Evolutionary conservation across 2,797 vertebrate species (phyloP), one percentile per base, ranked within the genome.

Genomic region (Leucoraja ocellata): DNA sequence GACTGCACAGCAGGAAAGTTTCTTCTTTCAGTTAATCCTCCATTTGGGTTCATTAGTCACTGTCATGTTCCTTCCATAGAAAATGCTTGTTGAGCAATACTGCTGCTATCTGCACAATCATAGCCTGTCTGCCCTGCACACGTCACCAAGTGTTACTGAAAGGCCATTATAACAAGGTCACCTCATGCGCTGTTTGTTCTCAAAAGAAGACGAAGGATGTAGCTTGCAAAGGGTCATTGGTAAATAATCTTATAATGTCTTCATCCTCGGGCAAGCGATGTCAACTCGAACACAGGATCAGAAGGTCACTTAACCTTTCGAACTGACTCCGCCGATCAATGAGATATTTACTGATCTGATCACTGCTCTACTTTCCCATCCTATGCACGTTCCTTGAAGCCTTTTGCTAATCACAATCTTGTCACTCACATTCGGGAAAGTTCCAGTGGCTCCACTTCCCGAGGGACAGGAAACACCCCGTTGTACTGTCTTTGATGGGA

Each of bases 1-100:
- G 86, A 90, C 65, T 9, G 18, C 63, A 71, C n/a, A 71, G 86
- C 32, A 68, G 63, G 32, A 86, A 86, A 61, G 83, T 61, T 86
- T 63, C 83, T 61, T 86, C 39, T 86, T 58, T 65, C 86, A 90
- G 63, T 68, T 65, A 90, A 90, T 90, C 32, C n/a, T 68, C 65
- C 32, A 84, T 84, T 84, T 84, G 25, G 81, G 81, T 61, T 28
- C 16, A 71, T 90, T 90, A 36, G 86, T 36, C 86, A 90, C 86
- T 90, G 63, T 68, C 86, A 39, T 90, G 63, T 90, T 90, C 13
- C n/a, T 68, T 90, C 61, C 21, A n/a, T 71, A 71, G 63, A 71
- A 90, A 68, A 71, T 36, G 86, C 63, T 90, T 39, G 63, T 10
- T n/a, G 63, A 32, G 86, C 86, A 90, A 68, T 71, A 90, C 65